These are phyloP conservation scores for Spodoptera litura DNA, from an alignment of 1,140 invertebrate species.

Conservation along the genomic window DNA sequence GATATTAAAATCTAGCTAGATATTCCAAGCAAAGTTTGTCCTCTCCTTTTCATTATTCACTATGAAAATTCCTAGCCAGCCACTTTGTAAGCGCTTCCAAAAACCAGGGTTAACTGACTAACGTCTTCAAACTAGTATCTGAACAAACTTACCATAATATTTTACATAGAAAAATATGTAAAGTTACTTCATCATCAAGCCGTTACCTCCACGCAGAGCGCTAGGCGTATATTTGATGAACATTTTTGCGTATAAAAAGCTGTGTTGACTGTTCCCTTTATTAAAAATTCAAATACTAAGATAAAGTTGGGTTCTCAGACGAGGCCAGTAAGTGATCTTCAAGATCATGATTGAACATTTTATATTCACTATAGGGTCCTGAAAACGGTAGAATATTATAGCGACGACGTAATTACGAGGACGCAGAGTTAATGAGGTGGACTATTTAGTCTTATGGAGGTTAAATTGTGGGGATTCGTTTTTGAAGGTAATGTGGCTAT, in stretches of 20 bases:
- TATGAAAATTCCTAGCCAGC: not conserved
- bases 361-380: slow-evolving; percentile 57
- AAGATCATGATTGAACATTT: slow-evolving; percentile 65
- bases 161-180: slow-evolving; percentile 44
- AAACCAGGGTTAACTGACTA: too few species aligned
- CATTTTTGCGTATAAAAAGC: slow-evolving; percentile 49
- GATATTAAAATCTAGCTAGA: not conserved
- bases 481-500: slow-evolving; percentile 1
- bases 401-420: slow-evolving; percentile 42
- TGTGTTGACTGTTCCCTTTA: slow-evolving; percentile 52
- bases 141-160: slow-evolving; percentile 39
- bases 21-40: not conserved
- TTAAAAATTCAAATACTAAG: slow-evolving; percentile 68
- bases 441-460: slow-evolving; percentile 18
- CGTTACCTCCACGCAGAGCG: slow-evolving; percentile 6
- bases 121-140: not conserved
- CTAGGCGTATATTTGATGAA: slow-evolving; percentile 42
- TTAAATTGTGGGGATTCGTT: slow-evolving; percentile 15
- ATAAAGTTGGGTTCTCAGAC: slow-evolving; percentile 48
- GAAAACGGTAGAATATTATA: slow-evolving; percentile 39
- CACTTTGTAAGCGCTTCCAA: too few species aligned
- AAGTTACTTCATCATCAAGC: slow-evolving; percentile 41
- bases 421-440: slow-evolving; percentile 18
- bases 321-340: slow-evolving; percentile 53
- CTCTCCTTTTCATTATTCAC: not conserved